These are phyloP conservation scores for Drosophila funebris DNA, from an alignment of 1,140 invertebrate genomes.

Conservation along the genomic window DNA sequence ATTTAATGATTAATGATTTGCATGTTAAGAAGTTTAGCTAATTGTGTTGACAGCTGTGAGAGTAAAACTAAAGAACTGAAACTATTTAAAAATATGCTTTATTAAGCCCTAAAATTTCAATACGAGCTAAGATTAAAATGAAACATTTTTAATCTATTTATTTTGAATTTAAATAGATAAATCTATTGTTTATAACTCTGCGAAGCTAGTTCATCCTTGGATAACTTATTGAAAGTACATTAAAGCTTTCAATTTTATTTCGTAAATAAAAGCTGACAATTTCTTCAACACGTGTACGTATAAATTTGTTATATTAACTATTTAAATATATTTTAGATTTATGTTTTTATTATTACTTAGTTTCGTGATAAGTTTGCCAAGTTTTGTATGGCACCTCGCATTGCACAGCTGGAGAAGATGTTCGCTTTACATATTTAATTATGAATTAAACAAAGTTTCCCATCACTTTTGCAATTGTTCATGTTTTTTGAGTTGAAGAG, in stretches of 20 bases:
- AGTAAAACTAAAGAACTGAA: not conserved
- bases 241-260: not conserved
- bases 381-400: not conserved
- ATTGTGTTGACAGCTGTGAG: conserved; percentile 23
- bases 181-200: not conserved
- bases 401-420: not conserved
- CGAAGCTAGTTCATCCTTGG: not conserved
- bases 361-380: not conserved
- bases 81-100: not conserved
- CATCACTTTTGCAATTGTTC: conserved; percentile 29
- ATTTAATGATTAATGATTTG: conserved; percentile 30
- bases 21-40: conserved; percentile 7
- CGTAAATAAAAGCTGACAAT: not conserved
- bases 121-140: no score
- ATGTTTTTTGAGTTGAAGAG: not conserved
- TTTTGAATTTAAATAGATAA: not conserved
- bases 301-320: not conserved
- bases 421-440: conserved; percentile 21
- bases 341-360: no score
- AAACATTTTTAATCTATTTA: not conserved
- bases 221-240: not conserved
- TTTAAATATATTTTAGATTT: not conserved
- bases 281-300: conserved; percentile 2
- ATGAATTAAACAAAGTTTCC: conserved; percentile 27
- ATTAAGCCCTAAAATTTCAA: not conserved